Percentiles rank a stretch among this genome's conserved stretches.
These are phyloP conservation scores for Portevinia maculata DNA, from an alignment of 2,888 invertebrate genomes.

Conservation along the genomic window DNA sequence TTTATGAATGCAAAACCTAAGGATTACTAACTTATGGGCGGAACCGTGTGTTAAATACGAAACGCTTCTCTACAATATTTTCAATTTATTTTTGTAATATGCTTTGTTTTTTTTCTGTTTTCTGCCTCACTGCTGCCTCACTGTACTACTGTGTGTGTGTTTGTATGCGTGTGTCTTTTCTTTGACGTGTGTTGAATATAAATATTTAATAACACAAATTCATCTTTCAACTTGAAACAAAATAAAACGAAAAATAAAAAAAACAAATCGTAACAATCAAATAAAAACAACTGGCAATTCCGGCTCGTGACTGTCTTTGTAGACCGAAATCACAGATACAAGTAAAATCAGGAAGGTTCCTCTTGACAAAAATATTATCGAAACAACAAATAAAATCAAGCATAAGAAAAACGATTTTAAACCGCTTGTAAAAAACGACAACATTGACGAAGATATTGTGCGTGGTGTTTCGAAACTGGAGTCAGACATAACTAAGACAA, in stretches of 20 bases:
- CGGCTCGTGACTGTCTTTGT: slow-evolving; percentile 44
- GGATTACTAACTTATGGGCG: slow-evolving; percentile 46
- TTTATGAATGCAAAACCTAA: slow-evolving; percentile 21
- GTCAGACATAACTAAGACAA: slow-evolving; percentile 82
- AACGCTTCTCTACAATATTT: slow-evolving; percentile 32
- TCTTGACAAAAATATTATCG: slow-evolving; percentile 69
- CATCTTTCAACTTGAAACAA: slow-evolving; percentile 68
- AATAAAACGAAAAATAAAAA: slow-evolving; percentile 31
- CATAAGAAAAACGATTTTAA: slow-evolving; percentile 76
- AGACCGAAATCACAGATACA: slow-evolving; percentile 74
- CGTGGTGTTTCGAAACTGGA: slow-evolving; percentile 82
- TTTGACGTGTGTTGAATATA: slow-evolving; percentile 69
- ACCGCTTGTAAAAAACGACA: slow-evolving; percentile 60
- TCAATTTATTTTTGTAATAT: slow-evolving; percentile 61
- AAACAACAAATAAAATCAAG: slow-evolving; percentile 69
- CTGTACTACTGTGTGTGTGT: slow-evolving; percentile 73
- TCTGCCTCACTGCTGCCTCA: slow-evolving; percentile 72
- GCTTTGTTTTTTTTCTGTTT: slow-evolving; percentile 71
- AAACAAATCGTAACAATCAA: slow-evolving; percentile 13
- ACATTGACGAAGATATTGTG: slow-evolving; percentile 80
- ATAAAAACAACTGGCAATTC: slow-evolving; percentile 43
- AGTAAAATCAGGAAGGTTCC: slow-evolving; percentile 68
- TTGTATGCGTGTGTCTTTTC: slow-evolving; percentile 70
- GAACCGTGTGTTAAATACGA: slow-evolving; percentile 7
- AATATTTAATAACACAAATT: slow-evolving; percentile 71